These are phyloP conservation scores for Brachionus manjavacas DNA, from an alignment of 1,140 invertebrate genomes.

Conservation along the genomic window DNA sequence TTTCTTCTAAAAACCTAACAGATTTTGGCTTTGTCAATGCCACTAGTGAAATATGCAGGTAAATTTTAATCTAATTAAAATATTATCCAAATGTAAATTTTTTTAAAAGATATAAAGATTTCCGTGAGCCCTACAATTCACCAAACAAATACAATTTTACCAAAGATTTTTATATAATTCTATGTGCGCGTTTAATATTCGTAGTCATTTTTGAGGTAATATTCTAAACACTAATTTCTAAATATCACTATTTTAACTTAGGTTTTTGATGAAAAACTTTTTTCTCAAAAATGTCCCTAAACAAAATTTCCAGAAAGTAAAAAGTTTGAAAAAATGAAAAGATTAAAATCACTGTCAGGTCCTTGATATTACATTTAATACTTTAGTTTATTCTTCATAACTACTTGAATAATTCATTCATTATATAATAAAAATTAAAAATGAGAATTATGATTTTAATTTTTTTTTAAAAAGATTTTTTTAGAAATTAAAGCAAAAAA, in stretches of 20 bases:
- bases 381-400: no score
- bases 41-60: slow-evolving; percentile 19
- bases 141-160: slow-evolving; percentile 5
- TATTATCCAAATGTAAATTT: background rate
- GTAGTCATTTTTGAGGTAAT: slow-evolving; percentile 14
- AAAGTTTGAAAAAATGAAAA: background rate
- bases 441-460: no score
- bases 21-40: slow-evolving; percentile 19
- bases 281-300: no score
- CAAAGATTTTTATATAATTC: slow-evolving; percentile 8
- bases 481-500: no score
- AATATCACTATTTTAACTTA: no score
- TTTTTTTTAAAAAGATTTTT: no score
- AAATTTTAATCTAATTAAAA: background rate
- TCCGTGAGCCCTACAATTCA: slow-evolving; percentile 9
- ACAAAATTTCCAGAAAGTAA: background rate
- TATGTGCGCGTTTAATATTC: slow-evolving; percentile 17
- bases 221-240: no score
- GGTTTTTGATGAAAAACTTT: no score
- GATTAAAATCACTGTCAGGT: background rate
- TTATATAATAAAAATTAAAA: no score
- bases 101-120: background rate
- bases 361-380: no score
- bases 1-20: slow-evolving; percentile 11
- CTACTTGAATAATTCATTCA: no score